Percentiles rank a stretch among this genome's conserved stretches.
Evolutionary conservation across 2,113 vertebrate species (phyloP).

Genomic region (Camarhynchus parvulus): DNA sequence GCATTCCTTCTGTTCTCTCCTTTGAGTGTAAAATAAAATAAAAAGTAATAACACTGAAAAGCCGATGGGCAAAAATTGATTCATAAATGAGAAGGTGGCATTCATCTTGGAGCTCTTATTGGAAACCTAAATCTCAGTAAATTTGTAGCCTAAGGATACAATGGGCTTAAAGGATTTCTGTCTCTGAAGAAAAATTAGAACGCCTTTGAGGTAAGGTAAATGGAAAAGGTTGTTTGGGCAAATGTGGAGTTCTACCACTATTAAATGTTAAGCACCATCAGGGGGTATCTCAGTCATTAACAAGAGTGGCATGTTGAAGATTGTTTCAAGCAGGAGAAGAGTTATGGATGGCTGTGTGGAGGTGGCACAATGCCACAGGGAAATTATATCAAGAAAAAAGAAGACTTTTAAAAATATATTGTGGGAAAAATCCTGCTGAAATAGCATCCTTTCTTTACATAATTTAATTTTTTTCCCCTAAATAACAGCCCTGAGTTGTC

Average conservation of each 20-base stretch:
- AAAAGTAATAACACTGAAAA: slow-evolving; percentile 87
- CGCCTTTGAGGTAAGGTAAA: slow-evolving; percentile 93
- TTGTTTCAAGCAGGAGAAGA: slow-evolving; percentile 82
- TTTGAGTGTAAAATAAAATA: slow-evolving; percentile 81
- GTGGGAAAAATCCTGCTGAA: slow-evolving; percentile 36
- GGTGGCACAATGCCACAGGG: slow-evolving; percentile 75
- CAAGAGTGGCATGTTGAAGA: slow-evolving; percentile 80
- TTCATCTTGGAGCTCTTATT: slow-evolving; percentile 93
- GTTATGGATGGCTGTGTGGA: slow-evolving; percentile 76
- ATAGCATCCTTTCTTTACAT: not conserved
- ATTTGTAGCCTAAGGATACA: slow-evolving; percentile 96
- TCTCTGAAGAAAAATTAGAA: slow-evolving; percentile 98
- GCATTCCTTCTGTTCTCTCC: slow-evolving; percentile 52
- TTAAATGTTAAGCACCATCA: slow-evolving; percentile 91
- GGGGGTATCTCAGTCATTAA: slow-evolving; percentile 90
- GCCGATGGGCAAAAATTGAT: slow-evolving; percentile 91
- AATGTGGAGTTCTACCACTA: slow-evolving; percentile 84
- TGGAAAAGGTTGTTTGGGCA: slow-evolving; percentile 94
- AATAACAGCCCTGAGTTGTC: not conserved
- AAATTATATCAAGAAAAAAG: slow-evolving; percentile 77
- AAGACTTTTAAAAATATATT: slow-evolving; percentile 70
- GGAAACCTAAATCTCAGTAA: slow-evolving; percentile 97
- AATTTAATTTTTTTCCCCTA: not conserved
- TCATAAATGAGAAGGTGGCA: slow-evolving; percentile 95
- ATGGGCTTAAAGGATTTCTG: slow-evolving; percentile 98